phyloP scores from a whole-genome alignment of 2,113 vertebrate genomes.

The Quiscalus mexicanus region DNA sequence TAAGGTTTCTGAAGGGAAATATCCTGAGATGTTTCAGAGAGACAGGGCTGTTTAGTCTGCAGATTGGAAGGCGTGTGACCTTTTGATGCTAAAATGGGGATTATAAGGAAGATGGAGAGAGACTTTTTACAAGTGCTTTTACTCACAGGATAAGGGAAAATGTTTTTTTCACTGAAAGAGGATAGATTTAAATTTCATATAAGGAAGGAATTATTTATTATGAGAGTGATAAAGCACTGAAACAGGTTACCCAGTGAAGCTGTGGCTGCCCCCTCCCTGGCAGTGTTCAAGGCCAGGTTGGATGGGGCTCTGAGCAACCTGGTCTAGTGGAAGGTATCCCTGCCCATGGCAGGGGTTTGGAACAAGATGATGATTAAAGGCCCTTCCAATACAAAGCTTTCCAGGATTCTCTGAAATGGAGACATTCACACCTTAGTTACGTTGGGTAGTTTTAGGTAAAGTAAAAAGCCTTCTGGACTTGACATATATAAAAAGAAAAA shows the following conservation, averaged over 20 bases:
- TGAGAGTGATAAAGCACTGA: background rate
- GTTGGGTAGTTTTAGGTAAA: background rate
- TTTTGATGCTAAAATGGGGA: background rate
- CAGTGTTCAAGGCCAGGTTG: background rate
- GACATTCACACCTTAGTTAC: background rate
- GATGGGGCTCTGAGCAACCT: background rate
- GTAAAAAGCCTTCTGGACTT: background rate
- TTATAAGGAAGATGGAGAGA: background rate
- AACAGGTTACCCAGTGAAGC: background rate
- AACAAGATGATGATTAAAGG: background rate
- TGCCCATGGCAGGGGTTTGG: fast-evolving
- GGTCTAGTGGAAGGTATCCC: background rate
- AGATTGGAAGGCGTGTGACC: background rate
- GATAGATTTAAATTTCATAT: background rate
- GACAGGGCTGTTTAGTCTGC: background rate
- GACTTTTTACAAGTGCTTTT: background rate
- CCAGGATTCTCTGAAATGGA: background rate
- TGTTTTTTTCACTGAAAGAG: background rate
- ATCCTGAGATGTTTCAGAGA: background rate
- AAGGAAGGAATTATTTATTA: background rate
- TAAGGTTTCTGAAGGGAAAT: background rate
- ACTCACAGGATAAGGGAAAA: background rate
- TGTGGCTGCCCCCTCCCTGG: background rate
- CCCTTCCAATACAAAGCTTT: background rate
- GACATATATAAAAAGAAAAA: background rate